Evolutionary conservation across 2,797 vertebrate species (phyloP).

Genomic region (Propithecus deckenii): DNA sequence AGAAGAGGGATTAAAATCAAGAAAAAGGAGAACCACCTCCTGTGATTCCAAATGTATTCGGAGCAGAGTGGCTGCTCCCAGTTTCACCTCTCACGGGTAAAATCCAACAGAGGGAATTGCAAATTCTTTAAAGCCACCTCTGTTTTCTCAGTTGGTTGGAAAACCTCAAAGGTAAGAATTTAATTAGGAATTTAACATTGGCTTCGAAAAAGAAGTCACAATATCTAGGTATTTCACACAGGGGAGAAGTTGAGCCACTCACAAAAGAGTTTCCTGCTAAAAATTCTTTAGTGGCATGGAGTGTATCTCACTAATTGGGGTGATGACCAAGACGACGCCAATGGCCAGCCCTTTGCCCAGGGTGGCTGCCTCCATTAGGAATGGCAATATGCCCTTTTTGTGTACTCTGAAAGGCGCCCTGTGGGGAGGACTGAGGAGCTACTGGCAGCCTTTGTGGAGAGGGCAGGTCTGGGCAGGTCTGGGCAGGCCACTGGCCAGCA

Average conservation of each 20-base stretch:
- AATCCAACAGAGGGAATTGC: conserved; percentile 53
- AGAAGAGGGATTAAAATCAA: conserved; percentile 1
- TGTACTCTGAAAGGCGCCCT: conserved; percentile 78
- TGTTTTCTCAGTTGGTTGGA: conserved; percentile 56
- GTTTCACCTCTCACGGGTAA: conserved; percentile 34
- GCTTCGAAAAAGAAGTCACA: conserved; percentile 58
- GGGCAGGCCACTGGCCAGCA: conserved; percentile 82
- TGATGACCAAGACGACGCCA: conserved; percentile 82
- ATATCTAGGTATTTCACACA: conserved; percentile 44
- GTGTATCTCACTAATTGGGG: conserved; percentile 87
- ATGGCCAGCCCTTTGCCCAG: conserved; percentile 83
- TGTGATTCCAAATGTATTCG: conserved; percentile 24
- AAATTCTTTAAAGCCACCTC: conserved; percentile 57
- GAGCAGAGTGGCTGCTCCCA: background rate
- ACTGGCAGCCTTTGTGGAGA: conserved; percentile 84
- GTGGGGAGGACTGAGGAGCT: conserved; percentile 87
- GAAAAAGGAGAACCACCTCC: background rate
- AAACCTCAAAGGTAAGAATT: conserved; percentile 68
- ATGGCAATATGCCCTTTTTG: conserved; percentile 85
- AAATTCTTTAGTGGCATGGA: conserved; percentile 84
- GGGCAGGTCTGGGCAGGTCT: conserved; percentile 92
- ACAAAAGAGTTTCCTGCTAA: conserved; percentile 75
- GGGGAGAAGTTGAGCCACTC: conserved; percentile 40
- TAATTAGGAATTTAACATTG: conserved; percentile 68
- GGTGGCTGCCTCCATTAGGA: conserved; percentile 76